Evolutionary conservation across 2,888 invertebrate species (phyloP).

Genomic region (Drosophila aldrichi): DNA sequence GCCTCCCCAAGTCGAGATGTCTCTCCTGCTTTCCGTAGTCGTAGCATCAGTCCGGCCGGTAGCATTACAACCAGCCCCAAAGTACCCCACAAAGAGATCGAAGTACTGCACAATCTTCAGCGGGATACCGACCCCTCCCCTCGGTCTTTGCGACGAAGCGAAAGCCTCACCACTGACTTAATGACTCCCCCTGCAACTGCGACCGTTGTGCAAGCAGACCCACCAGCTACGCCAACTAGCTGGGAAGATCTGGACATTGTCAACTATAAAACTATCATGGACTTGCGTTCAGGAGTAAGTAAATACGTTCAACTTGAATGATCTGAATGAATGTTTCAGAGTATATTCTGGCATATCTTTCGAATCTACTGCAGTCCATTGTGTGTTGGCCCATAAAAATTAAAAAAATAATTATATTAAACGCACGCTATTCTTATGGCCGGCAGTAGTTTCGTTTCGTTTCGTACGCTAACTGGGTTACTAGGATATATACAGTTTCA

Average conservation of each 20-base stretch:
- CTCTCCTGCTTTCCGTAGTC: constrained; percentile 69
- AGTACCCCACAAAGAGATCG: constrained; percentile 88
- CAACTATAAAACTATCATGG: constrained; percentile 87
- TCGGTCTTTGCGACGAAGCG: constrained; percentile 81
- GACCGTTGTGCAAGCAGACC: constrained; percentile 66
- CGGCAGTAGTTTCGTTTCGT: constrained; percentile 1
- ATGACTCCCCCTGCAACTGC: constrained; percentile 15
- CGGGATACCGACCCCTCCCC: constrained; percentile 89
- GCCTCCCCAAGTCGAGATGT: constrained; percentile 58
- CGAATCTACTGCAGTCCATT: not conserved
- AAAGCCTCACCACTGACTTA: constrained; percentile 53
- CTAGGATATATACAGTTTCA: constrained; percentile 72
- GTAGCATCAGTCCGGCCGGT: constrained; percentile 86
- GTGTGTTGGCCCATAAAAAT: constrained; percentile 19
- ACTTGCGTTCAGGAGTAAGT: constrained; percentile 90
- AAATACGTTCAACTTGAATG: not conserved
- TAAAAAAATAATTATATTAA: constrained; percentile 35
- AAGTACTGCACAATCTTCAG: constrained; percentile 89
- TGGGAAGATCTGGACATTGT: constrained; percentile 89
- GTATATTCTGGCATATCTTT: not conserved
- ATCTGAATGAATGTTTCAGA: not conserved
- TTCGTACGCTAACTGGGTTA: constrained; percentile 68
- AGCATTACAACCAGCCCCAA: constrained; percentile 84
- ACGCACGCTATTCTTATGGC: constrained; percentile 53
- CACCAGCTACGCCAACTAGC: constrained; percentile 69